Evolutionary conservation across 1,140 invertebrate species (phyloP).

Genomic region (Chionoecetes opilio): DNA sequence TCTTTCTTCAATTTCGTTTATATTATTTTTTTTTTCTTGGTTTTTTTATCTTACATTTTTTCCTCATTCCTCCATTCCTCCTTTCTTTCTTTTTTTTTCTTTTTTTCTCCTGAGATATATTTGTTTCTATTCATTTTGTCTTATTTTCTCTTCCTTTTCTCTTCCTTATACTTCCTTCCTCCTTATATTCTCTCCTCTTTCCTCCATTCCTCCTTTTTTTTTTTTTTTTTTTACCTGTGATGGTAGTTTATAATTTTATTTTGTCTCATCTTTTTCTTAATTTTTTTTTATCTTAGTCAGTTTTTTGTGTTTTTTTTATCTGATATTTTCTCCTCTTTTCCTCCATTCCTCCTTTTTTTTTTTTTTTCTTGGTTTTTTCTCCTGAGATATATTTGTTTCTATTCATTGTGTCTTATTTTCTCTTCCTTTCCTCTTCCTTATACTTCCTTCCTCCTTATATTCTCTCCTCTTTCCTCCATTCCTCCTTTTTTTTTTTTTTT

Average conservation of each 20-base stretch:
- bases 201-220: neutral
- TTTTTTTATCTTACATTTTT: too few species aligned
- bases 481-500: too few species aligned
- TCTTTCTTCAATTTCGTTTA: too few species aligned
- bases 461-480: too few species aligned
- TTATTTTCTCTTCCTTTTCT: neutral
- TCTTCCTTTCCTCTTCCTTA: neutral
- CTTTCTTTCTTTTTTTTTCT: too few species aligned
- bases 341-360: neutral
- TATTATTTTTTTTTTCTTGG: too few species aligned
- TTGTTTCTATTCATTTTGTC: neutral
- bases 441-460: neutral
- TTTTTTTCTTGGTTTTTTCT: neutral
- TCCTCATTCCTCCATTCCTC: too few species aligned
- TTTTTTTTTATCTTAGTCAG: neutral
- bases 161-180: neutral
- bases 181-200: neutral
- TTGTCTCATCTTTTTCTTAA: neutral
- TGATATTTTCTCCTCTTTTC: neutral
- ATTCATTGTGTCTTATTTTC: too few species aligned
- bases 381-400: too few species aligned
- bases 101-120: too few species aligned
- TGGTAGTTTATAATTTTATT: neutral
- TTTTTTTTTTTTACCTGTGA: neutral
- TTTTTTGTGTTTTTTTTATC: too few species aligned